Evolutionary conservation across 2,888 invertebrate species (phyloP).

Genomic region (Dicycla oo): DNA sequence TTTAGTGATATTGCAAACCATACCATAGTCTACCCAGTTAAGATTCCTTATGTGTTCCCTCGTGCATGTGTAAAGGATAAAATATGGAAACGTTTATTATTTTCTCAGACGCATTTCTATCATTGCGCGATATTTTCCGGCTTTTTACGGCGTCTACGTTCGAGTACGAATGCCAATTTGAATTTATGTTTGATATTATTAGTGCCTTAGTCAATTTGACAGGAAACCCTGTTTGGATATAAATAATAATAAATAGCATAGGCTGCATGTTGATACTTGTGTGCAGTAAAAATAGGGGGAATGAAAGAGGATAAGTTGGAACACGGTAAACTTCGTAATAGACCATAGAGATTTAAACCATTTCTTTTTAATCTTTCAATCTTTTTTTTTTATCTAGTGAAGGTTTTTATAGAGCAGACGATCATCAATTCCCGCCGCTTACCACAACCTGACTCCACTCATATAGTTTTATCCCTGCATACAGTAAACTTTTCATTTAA

Average conservation of each 20-base stretch:
- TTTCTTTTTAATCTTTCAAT: neutral
- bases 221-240: constrained; percentile 4
- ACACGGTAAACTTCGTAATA: neutral
- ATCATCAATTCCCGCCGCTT: constrained; percentile 3
- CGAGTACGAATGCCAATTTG: constrained; percentile 32
- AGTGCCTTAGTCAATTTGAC: constrained; percentile 1
- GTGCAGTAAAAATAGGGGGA: neutral
- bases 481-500: constrained; percentile 42
- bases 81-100: constrained; percentile 38
- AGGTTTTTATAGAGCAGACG: neutral
- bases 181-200: constrained; percentile 47
- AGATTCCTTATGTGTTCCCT: constrained; percentile 5
- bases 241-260: neutral
- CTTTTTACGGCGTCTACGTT: constrained; percentile 39
- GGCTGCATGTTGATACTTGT: neutral
- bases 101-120: constrained; percentile 29
- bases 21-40: constrained; percentile 11
- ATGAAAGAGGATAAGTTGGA: neutral
- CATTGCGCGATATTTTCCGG: constrained; percentile 36
- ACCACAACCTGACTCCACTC: neutral
- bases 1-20: constrained; percentile 19
- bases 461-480: constrained; percentile 7
- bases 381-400: neutral
- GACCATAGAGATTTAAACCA: neutral
- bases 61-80: constrained; percentile 22